Evolutionary conservation across 1,140 invertebrate genomes (phyloP).

Genomic region (Camponotus pennsylvanicus): DNA sequence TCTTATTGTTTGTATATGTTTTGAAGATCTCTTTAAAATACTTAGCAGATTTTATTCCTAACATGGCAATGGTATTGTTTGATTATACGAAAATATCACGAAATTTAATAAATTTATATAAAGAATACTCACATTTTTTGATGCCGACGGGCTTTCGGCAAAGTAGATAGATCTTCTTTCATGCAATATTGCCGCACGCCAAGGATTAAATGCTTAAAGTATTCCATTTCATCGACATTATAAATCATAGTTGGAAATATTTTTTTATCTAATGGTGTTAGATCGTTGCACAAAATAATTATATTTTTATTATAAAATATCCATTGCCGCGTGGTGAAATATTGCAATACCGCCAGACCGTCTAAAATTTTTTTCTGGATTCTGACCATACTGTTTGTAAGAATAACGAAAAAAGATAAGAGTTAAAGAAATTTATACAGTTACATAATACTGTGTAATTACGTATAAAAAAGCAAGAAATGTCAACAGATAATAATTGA

Average conservation of each 20-base stretch:
- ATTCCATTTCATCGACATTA: conserved; percentile 87
- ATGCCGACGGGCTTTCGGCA: conserved; percentile 91
- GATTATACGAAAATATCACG: not conserved
- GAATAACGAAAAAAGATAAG: conserved; percentile 62
- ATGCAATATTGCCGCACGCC: conserved; percentile 93
- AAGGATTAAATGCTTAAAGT: conserved; percentile 89
- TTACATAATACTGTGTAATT: not conserved
- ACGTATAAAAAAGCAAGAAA: not conserved
- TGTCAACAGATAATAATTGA: not conserved
- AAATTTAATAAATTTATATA: not conserved
- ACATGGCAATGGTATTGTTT: not conserved
- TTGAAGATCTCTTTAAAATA: not conserved
- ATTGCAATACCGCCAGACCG: conserved; percentile 93
- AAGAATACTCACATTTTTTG: conserved; percentile 90
- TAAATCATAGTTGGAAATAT: conserved; percentile 90
- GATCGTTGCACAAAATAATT: conserved; percentile 88
- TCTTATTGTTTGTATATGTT: not conserved
- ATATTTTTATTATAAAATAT: conserved; percentile 92
- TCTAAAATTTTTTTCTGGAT: conserved; percentile 91
- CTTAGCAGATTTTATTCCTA: not conserved
- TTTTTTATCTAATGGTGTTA: conserved; percentile 89
- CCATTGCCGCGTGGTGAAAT: conserved; percentile 97
- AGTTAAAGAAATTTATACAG: not conserved
- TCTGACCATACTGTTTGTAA: conserved; percentile 90
- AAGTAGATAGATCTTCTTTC: conserved; percentile 92